These are phyloP conservation scores for Thaumetopoea pityocampa DNA, from an alignment of 1,140 invertebrate species.

Conservation along the genomic window DNA sequence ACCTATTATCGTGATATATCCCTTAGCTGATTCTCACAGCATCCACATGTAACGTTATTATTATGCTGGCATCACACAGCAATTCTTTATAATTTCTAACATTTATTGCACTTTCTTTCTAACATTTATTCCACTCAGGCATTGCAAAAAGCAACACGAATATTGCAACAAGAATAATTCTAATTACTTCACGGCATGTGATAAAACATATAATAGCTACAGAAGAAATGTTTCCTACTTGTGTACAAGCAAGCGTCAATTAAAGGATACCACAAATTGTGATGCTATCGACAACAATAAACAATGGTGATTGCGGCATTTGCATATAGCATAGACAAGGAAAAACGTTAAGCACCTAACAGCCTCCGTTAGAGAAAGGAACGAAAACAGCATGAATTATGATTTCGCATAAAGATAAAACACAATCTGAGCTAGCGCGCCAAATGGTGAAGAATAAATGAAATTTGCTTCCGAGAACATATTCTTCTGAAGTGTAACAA, in stretches of 20 bases:
- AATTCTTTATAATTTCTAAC: too few species aligned
- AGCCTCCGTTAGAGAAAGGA: slow-evolving; percentile 35
- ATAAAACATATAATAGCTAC: too few species aligned
- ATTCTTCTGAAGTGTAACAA: slow-evolving; percentile 37
- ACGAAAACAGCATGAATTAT: slow-evolving; percentile 68
- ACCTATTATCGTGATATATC: too few species aligned
- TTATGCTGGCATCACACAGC: too few species aligned
- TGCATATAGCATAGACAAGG: slow-evolving; percentile 43
- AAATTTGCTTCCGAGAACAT: slow-evolving; percentile 52
- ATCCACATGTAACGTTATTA: too few species aligned
- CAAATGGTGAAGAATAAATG: slow-evolving; percentile 65
- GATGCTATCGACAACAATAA: slow-evolving; percentile 39
- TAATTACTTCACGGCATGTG: too few species aligned
- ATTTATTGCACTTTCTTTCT: too few species aligned
- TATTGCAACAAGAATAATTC: too few species aligned
- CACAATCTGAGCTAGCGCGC: slow-evolving; percentile 62
- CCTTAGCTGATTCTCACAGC: too few species aligned
- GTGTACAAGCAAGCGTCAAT: slow-evolving; percentile 27
- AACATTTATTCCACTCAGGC: slow-evolving; percentile 4
- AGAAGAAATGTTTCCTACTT: background rate
- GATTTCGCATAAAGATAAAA: slow-evolving; percentile 72
- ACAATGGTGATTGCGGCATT: slow-evolving; percentile 40
- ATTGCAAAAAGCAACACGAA: too few species aligned
- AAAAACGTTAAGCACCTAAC: slow-evolving; percentile 58
- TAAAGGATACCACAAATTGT: slow-evolving; percentile 31